These are phyloP conservation scores for Chrysina gloriosa DNA, from an alignment of 2,888 invertebrate genomes.

Conservation along the genomic window DNA sequence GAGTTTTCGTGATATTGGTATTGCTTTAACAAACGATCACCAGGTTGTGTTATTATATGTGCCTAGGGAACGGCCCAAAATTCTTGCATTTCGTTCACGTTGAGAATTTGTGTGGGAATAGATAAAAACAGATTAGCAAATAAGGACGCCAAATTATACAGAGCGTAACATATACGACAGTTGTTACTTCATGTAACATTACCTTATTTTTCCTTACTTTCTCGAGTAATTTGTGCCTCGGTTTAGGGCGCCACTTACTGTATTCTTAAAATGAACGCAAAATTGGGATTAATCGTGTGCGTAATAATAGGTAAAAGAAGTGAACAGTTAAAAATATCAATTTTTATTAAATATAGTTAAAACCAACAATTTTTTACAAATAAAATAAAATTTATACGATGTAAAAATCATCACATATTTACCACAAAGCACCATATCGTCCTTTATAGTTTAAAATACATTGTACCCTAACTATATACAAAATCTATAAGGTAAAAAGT, in stretches of 20 bases:
- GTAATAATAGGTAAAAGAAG: no score
- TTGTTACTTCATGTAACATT: no score
- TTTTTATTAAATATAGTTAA: slow-evolving; percentile 21
- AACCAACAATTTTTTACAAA: background rate
- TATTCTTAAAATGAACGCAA: background rate
- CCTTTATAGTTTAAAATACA: background rate
- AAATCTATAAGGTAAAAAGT: background rate
- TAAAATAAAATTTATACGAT: slow-evolving; percentile 3
- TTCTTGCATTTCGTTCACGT: background rate
- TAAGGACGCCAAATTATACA: no score
- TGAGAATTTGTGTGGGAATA: background rate
- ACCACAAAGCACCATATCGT: slow-evolving; percentile 12
- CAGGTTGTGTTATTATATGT: no score
- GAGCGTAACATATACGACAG: no score
- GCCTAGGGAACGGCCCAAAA: no score
- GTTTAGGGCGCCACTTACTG: background rate
- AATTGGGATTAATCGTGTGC: no score
- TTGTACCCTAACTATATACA: slow-evolving; percentile 6
- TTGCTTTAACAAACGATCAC: background rate
- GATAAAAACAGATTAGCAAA: background rate
- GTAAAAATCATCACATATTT: slow-evolving; percentile 4
- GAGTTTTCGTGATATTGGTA: background rate
- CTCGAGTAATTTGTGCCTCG: background rate
- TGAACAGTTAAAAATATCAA: slow-evolving; percentile 7
- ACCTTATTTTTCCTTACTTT: no score